These are phyloP conservation scores for Contarinia nasturtii DNA, from an alignment of 1,140 invertebrate genomes.

Conservation along the genomic window DNA sequence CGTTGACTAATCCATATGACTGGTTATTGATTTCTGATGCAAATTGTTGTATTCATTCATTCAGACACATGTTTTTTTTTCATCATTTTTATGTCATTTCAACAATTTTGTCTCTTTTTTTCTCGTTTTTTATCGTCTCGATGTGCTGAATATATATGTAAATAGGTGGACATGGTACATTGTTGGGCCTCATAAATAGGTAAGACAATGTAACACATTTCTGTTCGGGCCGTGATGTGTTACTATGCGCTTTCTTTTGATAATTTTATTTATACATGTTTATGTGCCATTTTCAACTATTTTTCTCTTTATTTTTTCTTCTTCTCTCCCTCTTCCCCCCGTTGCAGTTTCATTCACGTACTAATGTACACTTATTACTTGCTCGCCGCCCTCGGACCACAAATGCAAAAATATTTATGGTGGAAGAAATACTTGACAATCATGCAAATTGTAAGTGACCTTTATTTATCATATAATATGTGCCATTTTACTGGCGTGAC, in stretches of 20 bases:
- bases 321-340: too few relatives aligned
- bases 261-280: too few relatives aligned
- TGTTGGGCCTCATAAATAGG: constrained; percentile 46
- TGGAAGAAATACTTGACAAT: constrained; percentile 82
- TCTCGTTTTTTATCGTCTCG: too few relatives aligned
- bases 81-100: background rate
- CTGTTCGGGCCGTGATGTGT: constrained; percentile 29
- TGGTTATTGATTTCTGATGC: too few relatives aligned
- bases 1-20: too few relatives aligned
- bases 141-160: too few relatives aligned
- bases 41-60: too few relatives aligned
- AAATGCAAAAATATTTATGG: constrained; percentile 72
- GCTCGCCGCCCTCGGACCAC: constrained; percentile 58
- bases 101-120: background rate
- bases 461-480: background rate
- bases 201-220: too few relatives aligned
- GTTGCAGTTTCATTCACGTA: constrained; percentile 34
- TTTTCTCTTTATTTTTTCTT: too few relatives aligned
- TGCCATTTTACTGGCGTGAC: background rate
- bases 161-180: constrained; percentile 58
- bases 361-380: constrained; percentile 77
- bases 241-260: constrained; percentile 29
- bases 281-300: too few relatives aligned
- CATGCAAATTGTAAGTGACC: constrained; percentile 51
- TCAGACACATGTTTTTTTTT: background rate